Percentiles rank a stretch among this genome's conserved stretches.
These are phyloP conservation scores for Phallusia fumigata DNA, from an alignment of 23 tunicate genomes.

Conservation along the genomic window DNA sequence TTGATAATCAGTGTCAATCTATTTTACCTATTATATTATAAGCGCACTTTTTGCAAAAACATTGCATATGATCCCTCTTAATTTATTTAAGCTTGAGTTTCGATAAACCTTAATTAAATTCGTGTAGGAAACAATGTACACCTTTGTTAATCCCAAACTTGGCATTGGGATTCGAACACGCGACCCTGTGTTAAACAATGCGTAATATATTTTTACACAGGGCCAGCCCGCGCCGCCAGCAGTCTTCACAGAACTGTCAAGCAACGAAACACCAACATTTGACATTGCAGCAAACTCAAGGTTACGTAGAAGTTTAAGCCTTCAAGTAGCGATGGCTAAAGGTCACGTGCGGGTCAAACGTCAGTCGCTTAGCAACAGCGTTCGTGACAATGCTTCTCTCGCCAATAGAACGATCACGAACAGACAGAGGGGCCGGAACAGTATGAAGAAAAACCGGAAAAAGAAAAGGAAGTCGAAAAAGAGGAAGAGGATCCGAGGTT, in stretches of 20 bases:
- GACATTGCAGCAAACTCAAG: not conserved
- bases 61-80: too few species aligned
- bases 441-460: not conserved
- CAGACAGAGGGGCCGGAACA: not conserved
- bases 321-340: not conserved
- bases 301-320: not conserved
- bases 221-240: not conserved
- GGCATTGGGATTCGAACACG: too few species aligned
- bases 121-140: too few species aligned
- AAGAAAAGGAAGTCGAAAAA: not conserved
- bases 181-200: too few species aligned
- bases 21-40: too few species aligned
- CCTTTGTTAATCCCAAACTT: too few species aligned
- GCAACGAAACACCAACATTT: not conserved
- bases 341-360: not conserved
- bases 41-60: too few species aligned
- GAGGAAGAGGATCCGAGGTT: not conserved
- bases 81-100: too few species aligned
- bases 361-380: not conserved
- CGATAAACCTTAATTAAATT: too few species aligned
- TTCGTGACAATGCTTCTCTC: not conserved
- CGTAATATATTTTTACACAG: too few species aligned
- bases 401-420: not conserved
- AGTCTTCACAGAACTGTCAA: not conserved
- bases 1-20: too few species aligned